Conservation (phyloP, 2,797 vertebrate species). For the Etheostoma perlongum region DNA sequence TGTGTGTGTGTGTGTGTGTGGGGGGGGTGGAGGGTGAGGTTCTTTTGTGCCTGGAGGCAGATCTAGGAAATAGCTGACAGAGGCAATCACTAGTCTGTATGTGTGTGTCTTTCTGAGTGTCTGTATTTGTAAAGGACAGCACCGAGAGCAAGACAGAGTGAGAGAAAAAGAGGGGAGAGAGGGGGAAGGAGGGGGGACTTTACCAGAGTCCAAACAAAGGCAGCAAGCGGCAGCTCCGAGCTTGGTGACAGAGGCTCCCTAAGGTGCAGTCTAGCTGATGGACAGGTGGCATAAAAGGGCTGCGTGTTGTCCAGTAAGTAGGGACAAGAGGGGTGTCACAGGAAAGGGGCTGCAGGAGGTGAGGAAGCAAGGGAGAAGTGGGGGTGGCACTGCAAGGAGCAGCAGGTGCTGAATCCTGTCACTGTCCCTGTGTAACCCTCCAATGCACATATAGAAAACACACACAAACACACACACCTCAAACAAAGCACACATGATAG, state of each 20-base stretch:
- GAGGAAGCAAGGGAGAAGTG: background rate
- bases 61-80: slow-evolving; percentile 83
- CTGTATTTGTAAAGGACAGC: slow-evolving; percentile 76
- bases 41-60: slow-evolving; percentile 76
- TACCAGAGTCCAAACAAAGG: slow-evolving; percentile 78
- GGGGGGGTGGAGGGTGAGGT: too few species aligned
- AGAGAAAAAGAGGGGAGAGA: slow-evolving; percentile 32
- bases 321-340: slow-evolving; percentile 75
- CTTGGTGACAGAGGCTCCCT: slow-evolving; percentile 78
- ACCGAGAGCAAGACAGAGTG: slow-evolving; percentile 50
- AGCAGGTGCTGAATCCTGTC: slow-evolving; percentile 84
- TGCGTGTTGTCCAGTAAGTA: slow-evolving; percentile 81
- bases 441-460: slow-evolving; percentile 55
- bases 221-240: slow-evolving; percentile 65
- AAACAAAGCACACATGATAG: slow-evolving; percentile 64
- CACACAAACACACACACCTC: slow-evolving; percentile 47
- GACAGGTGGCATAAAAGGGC: slow-evolving; percentile 85
- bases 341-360: slow-evolving; percentile 20
- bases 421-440: slow-evolving; percentile 77
- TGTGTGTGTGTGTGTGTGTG: background rate
- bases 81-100: slow-evolving; percentile 74
- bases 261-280: slow-evolving; percentile 80
- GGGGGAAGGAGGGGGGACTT: slow-evolving; percentile 24
- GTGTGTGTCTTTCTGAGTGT: slow-evolving; percentile 64
- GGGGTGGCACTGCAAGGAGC: slow-evolving; percentile 70